Percentiles rank a stretch among this genome's conserved stretches.
These are phyloP conservation scores for Molossus alvarezi DNA, from an alignment of 2,797 vertebrate genomes.

Conservation along the genomic window DNA sequence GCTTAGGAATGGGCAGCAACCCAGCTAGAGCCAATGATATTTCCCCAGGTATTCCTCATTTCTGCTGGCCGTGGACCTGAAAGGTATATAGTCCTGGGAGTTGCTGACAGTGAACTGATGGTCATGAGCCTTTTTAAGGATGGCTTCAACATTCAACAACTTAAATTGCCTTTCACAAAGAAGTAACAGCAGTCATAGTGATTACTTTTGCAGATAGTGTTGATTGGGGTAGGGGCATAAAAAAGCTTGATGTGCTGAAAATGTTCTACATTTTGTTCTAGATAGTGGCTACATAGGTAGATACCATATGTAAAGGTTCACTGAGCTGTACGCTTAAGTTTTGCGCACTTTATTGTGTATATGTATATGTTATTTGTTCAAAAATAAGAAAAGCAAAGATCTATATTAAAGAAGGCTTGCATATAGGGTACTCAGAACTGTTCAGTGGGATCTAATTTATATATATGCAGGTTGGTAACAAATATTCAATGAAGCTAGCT, in stretches of 20 bases:
- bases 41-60: not conserved
- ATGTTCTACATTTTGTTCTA: not conserved
- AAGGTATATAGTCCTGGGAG: not conserved
- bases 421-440: not conserved
- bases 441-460: not conserved
- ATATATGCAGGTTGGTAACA: not conserved
- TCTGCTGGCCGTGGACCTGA: not conserved
- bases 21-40: not conserved
- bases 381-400: not conserved
- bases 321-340: not conserved
- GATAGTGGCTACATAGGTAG: not conserved
- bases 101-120: not conserved
- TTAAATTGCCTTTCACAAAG: not conserved
- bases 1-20: not conserved
- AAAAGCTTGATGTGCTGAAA: not conserved
- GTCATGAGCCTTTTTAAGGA: not conserved
- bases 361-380: not conserved
- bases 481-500: not conserved
- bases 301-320: not conserved
- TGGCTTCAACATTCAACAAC: not conserved
- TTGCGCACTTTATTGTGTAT: not conserved
- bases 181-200: not conserved
- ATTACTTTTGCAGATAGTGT: not conserved
- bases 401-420: not conserved
- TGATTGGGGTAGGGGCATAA: not conserved